These are phyloP conservation scores for Ellobium chinense DNA, from an alignment of 2,888 invertebrate genomes.

Conservation along the genomic window DNA sequence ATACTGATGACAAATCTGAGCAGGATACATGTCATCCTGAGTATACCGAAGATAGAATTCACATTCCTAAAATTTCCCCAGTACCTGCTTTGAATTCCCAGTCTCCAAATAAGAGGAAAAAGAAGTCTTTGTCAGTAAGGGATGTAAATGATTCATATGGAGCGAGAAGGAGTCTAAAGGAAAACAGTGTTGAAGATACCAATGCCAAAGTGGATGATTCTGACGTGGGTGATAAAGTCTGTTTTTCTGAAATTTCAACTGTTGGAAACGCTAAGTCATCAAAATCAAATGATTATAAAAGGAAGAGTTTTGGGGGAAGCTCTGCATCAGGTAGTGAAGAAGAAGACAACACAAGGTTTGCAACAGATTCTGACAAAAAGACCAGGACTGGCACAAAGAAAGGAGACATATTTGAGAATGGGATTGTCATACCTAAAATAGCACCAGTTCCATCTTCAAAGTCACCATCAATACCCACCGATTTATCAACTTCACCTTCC, in stretches of 20 bases:
- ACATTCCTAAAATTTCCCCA: slow-evolving; percentile 25
- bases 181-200: no score
- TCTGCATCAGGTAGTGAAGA: no score
- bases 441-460: slow-evolving; percentile 11
- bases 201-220: no score
- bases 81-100: neutral
- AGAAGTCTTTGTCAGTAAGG: neutral
- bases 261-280: no score
- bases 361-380: neutral
- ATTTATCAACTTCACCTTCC: neutral
- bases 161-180: no score
- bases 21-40: neutral
- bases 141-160: no score
- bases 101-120: neutral
- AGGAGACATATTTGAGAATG: neutral
- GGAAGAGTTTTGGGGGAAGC: no score
- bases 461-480: neutral
- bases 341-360: neutral
- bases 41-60: slow-evolving; percentile 5
- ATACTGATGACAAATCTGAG: neutral
- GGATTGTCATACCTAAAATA: slow-evolving; percentile 30
- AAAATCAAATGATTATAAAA: no score
- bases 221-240: no score
- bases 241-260: no score
- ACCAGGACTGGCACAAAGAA: neutral